phyloP scores from a whole-genome alignment of 2,888 invertebrate genomes.

The Caenorhabditis drosophilae region DNA sequence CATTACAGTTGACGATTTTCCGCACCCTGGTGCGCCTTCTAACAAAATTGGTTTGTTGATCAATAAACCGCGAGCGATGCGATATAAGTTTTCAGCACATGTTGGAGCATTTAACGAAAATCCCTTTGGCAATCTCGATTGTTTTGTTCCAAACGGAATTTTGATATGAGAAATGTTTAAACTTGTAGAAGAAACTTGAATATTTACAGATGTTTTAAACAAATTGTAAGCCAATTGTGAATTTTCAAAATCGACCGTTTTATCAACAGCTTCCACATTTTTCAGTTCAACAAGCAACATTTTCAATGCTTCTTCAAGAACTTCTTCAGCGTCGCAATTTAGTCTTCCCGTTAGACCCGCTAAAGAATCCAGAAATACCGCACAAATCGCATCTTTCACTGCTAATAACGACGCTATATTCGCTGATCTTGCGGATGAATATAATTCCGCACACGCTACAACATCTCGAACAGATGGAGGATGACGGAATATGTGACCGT shows the following conservation, averaged over 20 bases:
- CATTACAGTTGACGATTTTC: constrained; percentile 92
- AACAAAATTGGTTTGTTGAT: constrained; percentile 84
- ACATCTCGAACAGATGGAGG: constrained; percentile 72
- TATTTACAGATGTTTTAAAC: not conserved
- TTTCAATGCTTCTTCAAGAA: constrained; percentile 37
- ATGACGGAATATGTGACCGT: constrained; percentile 52
- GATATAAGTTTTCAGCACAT: constrained; percentile 79
- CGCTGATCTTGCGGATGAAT: constrained; percentile 51
- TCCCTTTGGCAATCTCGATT: constrained; percentile 78
- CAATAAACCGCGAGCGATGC: constrained; percentile 83
- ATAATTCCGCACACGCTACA: constrained; percentile 76
- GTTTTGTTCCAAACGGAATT: constrained; percentile 36
- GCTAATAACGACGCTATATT: constrained; percentile 34
- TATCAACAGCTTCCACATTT: too few species aligned
- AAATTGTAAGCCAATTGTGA: too few species aligned
- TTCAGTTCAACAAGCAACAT: too few species aligned
- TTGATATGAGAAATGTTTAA: constrained; percentile 36
- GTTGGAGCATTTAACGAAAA: constrained; percentile 70
- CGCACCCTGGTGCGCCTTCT: constrained; percentile 93
- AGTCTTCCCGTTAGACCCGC: constrained; percentile 89
- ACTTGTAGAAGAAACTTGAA: constrained; percentile 10
- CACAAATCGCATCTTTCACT: constrained; percentile 69
- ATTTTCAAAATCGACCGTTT: too few species aligned
- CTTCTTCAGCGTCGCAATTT: constrained; percentile 72
- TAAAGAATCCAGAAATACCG: constrained; percentile 87